phyloP scores from a whole-genome alignment of 1,140 invertebrate genomes.

The Drosophila neocordata region DNA sequence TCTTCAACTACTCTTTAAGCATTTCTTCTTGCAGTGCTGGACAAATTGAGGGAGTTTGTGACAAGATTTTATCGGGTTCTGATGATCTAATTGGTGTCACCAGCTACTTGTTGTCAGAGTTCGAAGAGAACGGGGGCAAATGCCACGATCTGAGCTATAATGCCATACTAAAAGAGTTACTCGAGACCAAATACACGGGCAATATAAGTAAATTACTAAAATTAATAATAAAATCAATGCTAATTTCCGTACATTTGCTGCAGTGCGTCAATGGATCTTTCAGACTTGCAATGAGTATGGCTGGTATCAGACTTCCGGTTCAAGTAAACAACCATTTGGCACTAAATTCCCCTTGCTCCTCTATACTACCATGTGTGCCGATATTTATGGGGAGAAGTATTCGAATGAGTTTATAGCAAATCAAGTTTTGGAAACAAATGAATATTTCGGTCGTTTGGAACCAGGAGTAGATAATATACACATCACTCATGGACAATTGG shows the following conservation, averaged over 20 bases:
- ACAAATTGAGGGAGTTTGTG: conserved; percentile 69
- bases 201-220: conserved; percentile 57
- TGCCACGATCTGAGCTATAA: conserved; percentile 69
- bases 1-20: too few species aligned
- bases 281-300: conserved; percentile 91
- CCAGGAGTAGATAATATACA: conserved; percentile 86
- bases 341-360: conserved; percentile 84
- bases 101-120: conserved; percentile 55
- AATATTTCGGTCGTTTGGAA: conserved; percentile 84
- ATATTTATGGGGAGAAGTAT: conserved; percentile 85
- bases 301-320: conserved; percentile 88
- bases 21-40: conserved; percentile 43
- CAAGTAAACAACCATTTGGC: conserved; percentile 86
- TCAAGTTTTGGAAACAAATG: conserved; percentile 84
- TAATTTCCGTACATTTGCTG: neutral
- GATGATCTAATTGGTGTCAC: conserved; percentile 65
- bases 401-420: conserved; percentile 51
- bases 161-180: conserved; percentile 44
- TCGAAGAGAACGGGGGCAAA: conserved; percentile 27
- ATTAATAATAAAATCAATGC: too few species aligned
- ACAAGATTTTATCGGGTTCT: conserved; percentile 59
- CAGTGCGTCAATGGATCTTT: conserved; percentile 86
- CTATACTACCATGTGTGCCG: conserved; percentile 86
- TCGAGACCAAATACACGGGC: conserved; percentile 55
- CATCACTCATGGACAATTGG: conserved; percentile 86